Evolutionary conservation across 2,113 vertebrate genomes (phyloP).

Genomic region (Sinocyclocheilus anophthalmus): DNA sequence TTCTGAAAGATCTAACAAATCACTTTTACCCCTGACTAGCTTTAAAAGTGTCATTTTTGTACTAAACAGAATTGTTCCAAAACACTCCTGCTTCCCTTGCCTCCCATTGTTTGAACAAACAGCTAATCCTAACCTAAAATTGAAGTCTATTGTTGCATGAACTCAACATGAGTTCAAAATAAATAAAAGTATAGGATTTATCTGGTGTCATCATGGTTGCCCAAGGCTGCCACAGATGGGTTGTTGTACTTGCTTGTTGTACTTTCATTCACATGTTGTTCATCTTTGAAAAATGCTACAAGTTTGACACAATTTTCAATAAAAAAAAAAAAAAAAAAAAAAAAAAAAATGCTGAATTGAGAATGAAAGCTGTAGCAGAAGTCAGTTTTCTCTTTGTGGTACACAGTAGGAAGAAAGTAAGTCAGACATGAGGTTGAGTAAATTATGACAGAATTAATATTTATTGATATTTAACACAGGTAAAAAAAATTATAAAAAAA

Average conservation of each 20-base stretch:
- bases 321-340: no score
- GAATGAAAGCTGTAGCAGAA: not conserved
- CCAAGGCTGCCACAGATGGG: not conserved
- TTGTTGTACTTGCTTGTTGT: no score
- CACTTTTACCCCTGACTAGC: not conserved
- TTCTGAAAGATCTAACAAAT: conserved; percentile 21
- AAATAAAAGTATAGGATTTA: no score
- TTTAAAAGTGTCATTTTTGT: not conserved
- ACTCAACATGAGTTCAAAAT: no score
- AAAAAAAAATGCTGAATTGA: not conserved
- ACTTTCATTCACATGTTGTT: no score
- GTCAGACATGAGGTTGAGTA: not conserved
- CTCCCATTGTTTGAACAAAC: not conserved
- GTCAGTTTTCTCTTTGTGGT: not conserved
- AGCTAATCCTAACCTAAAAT: not conserved
- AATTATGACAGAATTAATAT: not conserved
- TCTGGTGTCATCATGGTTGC: not conserved
- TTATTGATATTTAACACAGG: not conserved
- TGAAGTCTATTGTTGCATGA: not conserved
- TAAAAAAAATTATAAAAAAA: no score
- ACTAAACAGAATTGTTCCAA: not conserved
- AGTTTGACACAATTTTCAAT: no score
- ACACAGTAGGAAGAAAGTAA: not conserved
- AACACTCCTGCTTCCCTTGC: not conserved
- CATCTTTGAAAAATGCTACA: no score